phyloP scores from a whole-genome alignment of 2,113 vertebrate species.

The Perca schrenkii region DNA sequence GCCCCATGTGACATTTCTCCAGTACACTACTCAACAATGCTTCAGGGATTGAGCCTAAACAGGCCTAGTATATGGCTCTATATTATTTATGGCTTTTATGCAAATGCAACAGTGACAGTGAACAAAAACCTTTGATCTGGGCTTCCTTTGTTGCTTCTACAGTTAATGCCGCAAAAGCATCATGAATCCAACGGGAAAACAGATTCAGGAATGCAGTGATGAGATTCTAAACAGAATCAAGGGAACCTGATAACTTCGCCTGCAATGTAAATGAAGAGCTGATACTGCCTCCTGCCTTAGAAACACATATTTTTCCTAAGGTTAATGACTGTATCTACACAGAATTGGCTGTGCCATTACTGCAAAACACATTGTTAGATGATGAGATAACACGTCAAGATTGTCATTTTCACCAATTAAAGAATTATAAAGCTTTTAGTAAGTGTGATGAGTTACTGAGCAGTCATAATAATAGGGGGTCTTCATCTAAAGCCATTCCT shows the following conservation, averaged over 20 bases:
- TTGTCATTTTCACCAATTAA: slow-evolving; percentile 44
- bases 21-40: slow-evolving; percentile 61
- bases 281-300: slow-evolving; percentile 11
- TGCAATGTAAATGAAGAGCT: slow-evolving; percentile 53
- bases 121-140: slow-evolving; percentile 74
- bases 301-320: slow-evolving; percentile 28
- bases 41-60: slow-evolving; percentile 65
- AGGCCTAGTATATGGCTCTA: slow-evolving; percentile 61
- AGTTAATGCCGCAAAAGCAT: slow-evolving; percentile 56
- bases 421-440: slow-evolving; percentile 30
- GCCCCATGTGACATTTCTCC: slow-evolving; percentile 39
- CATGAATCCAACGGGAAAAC: slow-evolving; percentile 50
- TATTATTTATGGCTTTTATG: slow-evolving; percentile 71
- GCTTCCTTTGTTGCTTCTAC: slow-evolving; percentile 59
- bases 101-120: slow-evolving; percentile 67
- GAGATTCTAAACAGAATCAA: slow-evolving; percentile 41
- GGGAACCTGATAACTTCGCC: slow-evolving; percentile 29
- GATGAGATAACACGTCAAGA: slow-evolving; percentile 20
- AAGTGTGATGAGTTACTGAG: slow-evolving; percentile 21
- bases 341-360: slow-evolving; percentile 25
- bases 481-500: slow-evolving; percentile 13
- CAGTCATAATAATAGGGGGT: slow-evolving; percentile 17
- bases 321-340: slow-evolving; percentile 54
- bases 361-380: slow-evolving; percentile 45
- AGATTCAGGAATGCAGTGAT: slow-evolving; percentile 28